Conservation (phyloP, 2,113 vertebrate species). For the Nestor notabilis region DNA sequence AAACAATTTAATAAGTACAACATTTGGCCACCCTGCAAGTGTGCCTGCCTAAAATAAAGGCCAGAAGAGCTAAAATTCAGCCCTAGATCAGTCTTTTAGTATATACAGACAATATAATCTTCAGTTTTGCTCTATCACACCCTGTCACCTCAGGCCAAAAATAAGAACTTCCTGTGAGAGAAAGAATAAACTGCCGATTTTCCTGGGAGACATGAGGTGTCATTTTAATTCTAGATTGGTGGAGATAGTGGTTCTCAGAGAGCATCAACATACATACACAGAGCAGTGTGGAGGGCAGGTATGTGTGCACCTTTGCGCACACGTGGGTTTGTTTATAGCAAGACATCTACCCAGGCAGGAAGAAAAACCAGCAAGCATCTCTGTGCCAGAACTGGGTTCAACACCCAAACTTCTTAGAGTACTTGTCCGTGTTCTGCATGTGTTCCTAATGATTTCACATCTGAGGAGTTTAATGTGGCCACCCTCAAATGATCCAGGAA, state of each 20-base stretch:
- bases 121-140: neutral
- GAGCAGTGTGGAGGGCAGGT: accelerated
- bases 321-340: accelerated
- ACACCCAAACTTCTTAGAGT: neutral
- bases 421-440: neutral
- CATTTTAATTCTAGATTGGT: neutral
- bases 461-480: neutral
- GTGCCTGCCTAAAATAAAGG: neutral
- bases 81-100: neutral
- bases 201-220: neutral
- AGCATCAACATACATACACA: neutral
- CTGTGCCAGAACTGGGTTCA: neutral
- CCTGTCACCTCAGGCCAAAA: neutral
- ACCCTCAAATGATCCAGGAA: neutral
- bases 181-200: neutral
- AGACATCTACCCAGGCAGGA: neutral
- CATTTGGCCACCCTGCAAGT: neutral
- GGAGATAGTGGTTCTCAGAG: neutral
- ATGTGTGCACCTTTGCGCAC: neutral
- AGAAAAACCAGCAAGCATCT: neutral
- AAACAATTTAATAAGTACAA: neutral
- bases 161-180: neutral
- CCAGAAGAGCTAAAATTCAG: neutral
- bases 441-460: neutral
- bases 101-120: neutral